Base-by-base conservation (phyloP, 1,140 invertebrate species). In the Dendroctonus ponderosae region DNA sequence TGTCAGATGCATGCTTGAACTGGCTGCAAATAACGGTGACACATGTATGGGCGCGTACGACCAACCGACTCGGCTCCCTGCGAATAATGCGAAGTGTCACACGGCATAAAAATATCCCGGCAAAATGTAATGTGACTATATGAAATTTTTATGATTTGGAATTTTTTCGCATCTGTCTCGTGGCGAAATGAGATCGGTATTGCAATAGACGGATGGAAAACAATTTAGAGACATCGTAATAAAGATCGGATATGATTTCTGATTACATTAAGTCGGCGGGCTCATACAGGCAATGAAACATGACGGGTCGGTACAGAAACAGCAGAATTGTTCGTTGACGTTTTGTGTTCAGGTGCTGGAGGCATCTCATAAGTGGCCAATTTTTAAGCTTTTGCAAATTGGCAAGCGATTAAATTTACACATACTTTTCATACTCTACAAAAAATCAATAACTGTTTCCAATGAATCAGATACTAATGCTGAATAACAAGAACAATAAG, bases 21-120 rank as follows among this genome's bases (percentile, higher is more conserved):
- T 73, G 70, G 71, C 72, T 75, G 75, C 76, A 70, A 78, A 78
- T 77, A 78, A 78, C 72, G 74, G 74, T 76, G 76, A 76, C 75
- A 77, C 71, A 69, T 78, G 76, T 76, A 76, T 59, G 67, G 43
- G 68, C 57, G 62, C 67, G 60, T 70, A 66, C 65, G 58, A 49
- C 68, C 66, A 54, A 52, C 69, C 66, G 56, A 66, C 59, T 72
- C 70, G 59, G 44, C 56, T 70, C 62, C 60, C 62, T 60, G 70
- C 72, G 74, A 76, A 76, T 77, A 77, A 77, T 75, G 69, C 70
- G 71, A 73, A 70, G 70, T 77, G 76, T 77, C 76, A 77, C 70
- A 68, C 58, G 53, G 74, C 69, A 77, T 76, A 75, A 77, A 75
- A 74, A 74, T 75, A 77, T 74, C 70, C 67, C 50, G 66, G 61